These are phyloP conservation scores for Apomyelois bistriatella DNA, from an alignment of 2,888 invertebrate genomes.

Conservation along the genomic window DNA sequence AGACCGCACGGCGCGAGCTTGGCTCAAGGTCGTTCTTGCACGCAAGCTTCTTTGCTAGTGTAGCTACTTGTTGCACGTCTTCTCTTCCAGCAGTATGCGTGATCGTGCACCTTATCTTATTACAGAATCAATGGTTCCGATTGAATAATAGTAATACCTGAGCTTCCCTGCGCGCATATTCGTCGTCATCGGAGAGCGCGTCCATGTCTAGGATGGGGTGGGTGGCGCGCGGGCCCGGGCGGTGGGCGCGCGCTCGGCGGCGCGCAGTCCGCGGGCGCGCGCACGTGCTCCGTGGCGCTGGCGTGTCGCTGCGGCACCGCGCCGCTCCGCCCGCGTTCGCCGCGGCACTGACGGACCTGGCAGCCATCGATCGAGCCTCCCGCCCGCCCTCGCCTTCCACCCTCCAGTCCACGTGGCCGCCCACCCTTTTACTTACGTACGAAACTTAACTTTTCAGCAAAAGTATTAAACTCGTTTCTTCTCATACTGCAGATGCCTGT, in stretches of 20 bases:
- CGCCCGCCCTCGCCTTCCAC: slow-evolving; percentile 43
- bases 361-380: slow-evolving; percentile 57
- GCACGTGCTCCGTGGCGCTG: slow-evolving; percentile 60
- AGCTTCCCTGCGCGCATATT: slow-evolving; percentile 66
- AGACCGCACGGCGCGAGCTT: slow-evolving; percentile 49
- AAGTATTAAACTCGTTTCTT: neutral
- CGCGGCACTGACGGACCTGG: slow-evolving; percentile 64
- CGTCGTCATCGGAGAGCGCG: slow-evolving; percentile 76
- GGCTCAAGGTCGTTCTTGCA: slow-evolving; percentile 62
- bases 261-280: slow-evolving; percentile 63
- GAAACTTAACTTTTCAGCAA: slow-evolving; percentile 15
- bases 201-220: slow-evolving; percentile 59
- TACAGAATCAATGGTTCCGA: neutral
- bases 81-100: slow-evolving; percentile 3
- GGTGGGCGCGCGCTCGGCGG: slow-evolving; percentile 59
- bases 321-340: slow-evolving; percentile 72
- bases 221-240: slow-evolving; percentile 39
- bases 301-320: slow-evolving; percentile 59
- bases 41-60: slow-evolving; percentile 48
- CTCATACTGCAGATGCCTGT: neutral
- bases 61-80: slow-evolving; percentile 64
- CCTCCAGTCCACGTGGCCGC: slow-evolving; percentile 49
- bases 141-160: slow-evolving; percentile 50
- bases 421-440: slow-evolving; percentile 32
- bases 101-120: slow-evolving; percentile 3